Evolutionary conservation across 2,797 vertebrate species (phyloP), one percentile per base, ranked within the genome.

Genomic region (Phylloscopus collybita): DNA sequence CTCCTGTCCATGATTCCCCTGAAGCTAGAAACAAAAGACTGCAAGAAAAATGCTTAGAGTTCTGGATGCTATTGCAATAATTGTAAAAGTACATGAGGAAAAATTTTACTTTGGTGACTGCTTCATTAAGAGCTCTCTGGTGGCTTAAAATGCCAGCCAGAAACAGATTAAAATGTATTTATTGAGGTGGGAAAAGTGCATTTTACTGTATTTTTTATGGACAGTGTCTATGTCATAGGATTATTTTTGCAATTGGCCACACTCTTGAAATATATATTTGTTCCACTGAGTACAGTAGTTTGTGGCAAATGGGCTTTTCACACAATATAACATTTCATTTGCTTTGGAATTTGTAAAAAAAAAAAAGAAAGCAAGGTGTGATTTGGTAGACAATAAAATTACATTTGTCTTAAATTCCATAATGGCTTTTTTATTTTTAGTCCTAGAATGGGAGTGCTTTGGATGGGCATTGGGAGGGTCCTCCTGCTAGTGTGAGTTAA

Each of bases 141-240:
- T 93, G 76, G 95, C 82, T 95, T 95, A 96, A 94, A 95, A 96
- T 96, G 96, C 95, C 93, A 93, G 57, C 89, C 79, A 23, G 95
- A 96, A 97, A 96, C 86, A 95, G 86, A 25, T 95, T 96, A 96
- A 97, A 97, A 93, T 96, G 75, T 98, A 98, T 98, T 98, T 98
- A 98, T 98, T 98, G 97, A 97, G 93, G 85, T 97, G 97, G 96
- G 96, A 67, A 97, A 97, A 97, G 98, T 98, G 97, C 98, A 97
- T 98, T 97, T 98, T 98, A 98, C 98, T 98, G 98, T 98, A 98
- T 98, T 97, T 98, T 98, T 89, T 98, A 88, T 97, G 96, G 96
- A 80, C 92, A 93, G 51, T 91, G 76, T 97, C 95, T 96, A 91
- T 98, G 97, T 97, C 91, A 95, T 93, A 96, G 94, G 95, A 93